Evolutionary conservation across 2,113 vertebrate species (phyloP).

Genomic region (Mormyrus lacerda): DNA sequence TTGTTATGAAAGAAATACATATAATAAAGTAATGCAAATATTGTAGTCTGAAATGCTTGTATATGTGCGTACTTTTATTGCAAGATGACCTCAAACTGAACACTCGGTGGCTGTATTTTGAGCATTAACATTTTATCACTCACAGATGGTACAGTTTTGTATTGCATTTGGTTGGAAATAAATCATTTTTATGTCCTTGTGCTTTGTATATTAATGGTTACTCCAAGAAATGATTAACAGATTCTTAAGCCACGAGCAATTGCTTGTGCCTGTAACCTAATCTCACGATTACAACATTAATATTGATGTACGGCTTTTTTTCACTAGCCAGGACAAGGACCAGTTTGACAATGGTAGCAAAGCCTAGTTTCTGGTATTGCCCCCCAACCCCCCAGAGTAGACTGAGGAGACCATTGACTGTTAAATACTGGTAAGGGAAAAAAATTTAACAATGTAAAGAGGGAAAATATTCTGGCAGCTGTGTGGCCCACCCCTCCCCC

Average conservation of each 20-base stretch:
- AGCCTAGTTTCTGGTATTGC: background rate
- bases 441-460: background rate
- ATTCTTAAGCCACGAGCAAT: background rate
- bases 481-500: background rate
- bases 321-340: background rate
- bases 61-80: background rate
- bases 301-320: background rate
- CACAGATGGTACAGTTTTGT: slow-evolving; percentile 1
- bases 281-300: background rate
- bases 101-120: background rate
- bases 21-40: background rate
- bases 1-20: background rate
- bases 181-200: background rate
- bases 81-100: background rate
- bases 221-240: background rate
- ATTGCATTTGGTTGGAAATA: background rate
- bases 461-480: background rate
- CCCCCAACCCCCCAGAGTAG: background rate
- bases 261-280: background rate
- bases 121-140: slow-evolving; percentile 1
- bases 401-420: no score
- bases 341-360: background rate
- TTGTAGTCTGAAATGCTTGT: background rate
- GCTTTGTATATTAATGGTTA: background rate
- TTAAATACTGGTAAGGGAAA: background rate